Evolutionary conservation across 1,140 invertebrate species (phyloP).

Genomic region (Euura lappo): DNA sequence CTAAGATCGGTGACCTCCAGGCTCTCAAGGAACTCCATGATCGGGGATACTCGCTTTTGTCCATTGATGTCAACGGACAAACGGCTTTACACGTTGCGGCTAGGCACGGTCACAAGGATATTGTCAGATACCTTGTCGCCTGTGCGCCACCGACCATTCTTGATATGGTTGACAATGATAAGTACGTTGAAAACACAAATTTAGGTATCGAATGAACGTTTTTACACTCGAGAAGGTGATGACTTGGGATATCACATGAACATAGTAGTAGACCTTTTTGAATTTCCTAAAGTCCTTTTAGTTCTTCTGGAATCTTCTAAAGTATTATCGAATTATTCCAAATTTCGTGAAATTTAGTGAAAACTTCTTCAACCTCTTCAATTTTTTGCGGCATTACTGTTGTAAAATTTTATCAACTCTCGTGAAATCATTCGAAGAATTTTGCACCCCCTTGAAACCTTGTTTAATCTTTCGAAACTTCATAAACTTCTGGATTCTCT

Average conservation of each 20-base stretch:
- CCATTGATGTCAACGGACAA: constrained; percentile 85
- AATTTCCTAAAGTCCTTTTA: not conserved
- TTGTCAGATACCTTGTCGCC: constrained; percentile 88
- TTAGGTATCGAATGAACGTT: too few relatives aligned
- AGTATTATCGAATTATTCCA: not conserved
- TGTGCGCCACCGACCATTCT: constrained; percentile 82
- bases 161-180: constrained; percentile 87
- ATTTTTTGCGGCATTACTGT: too few relatives aligned
- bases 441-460: too few relatives aligned
- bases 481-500: too few relatives aligned
- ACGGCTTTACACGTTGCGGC: constrained; percentile 90
- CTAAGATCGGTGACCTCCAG: constrained; percentile 76
- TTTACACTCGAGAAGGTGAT: too few relatives aligned
- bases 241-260: too few relatives aligned
- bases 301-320: too few relatives aligned
- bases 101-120: constrained; percentile 85
- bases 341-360: too few relatives aligned
- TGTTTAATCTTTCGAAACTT: too few relatives aligned
- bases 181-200: constrained; percentile 63
- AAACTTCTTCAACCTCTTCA: too few relatives aligned
- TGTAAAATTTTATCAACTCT: too few relatives aligned
- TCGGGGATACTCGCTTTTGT: constrained; percentile 83
- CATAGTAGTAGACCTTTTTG: constrained; percentile 16
- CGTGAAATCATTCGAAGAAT: too few relatives aligned
- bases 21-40: constrained; percentile 82